Conservation (phyloP, 35 echinoderm and acorn worm genomes). For the Strongylocentrotus purpuratus region DNA sequence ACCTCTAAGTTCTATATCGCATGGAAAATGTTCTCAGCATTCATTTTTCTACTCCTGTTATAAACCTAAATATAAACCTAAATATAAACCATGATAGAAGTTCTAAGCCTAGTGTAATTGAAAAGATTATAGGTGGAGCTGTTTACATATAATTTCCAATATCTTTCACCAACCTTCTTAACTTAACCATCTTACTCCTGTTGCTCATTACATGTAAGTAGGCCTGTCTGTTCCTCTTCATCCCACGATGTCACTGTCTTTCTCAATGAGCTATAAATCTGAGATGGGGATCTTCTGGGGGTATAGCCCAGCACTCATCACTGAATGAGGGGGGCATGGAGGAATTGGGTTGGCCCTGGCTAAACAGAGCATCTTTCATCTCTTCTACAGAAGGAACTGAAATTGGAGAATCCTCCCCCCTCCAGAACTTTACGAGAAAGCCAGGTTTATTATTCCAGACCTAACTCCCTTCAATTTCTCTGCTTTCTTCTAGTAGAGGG, state of each 20-base stretch:
- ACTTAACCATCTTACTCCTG: too few species aligned
- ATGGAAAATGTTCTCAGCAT: too few species aligned
- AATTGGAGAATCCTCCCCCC: conserved; percentile 11
- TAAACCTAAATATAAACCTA: too few species aligned
- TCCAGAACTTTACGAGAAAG: conserved; percentile 1
- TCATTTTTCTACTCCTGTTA: too few species aligned
- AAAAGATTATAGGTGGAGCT: too few species aligned
- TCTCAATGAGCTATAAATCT: not conserved
- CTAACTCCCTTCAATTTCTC: not conserved
- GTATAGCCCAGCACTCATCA: not conserved
- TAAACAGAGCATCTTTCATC: conserved; percentile 11
- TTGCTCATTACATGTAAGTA: not conserved
- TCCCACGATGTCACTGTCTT: not conserved
- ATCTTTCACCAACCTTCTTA: too few species aligned
- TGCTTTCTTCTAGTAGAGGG: not conserved
- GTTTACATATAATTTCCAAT: too few species aligned
- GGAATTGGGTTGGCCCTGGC: not conserved
- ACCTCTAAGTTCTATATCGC: too few species aligned
- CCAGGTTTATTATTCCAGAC: not conserved
- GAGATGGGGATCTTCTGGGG: not conserved
- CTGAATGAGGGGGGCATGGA: not conserved
- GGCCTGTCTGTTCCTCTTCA: not conserved
- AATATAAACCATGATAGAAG: too few species aligned
- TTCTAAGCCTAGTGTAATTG: too few species aligned
- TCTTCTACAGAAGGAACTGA: conserved; percentile 5